A percentile compares a stretch with the other conserved stretches of the same genome.
phyloP scores from a whole-genome alignment of 2,888 invertebrate genomes.

The Tolmerus cingulatus region DNA sequence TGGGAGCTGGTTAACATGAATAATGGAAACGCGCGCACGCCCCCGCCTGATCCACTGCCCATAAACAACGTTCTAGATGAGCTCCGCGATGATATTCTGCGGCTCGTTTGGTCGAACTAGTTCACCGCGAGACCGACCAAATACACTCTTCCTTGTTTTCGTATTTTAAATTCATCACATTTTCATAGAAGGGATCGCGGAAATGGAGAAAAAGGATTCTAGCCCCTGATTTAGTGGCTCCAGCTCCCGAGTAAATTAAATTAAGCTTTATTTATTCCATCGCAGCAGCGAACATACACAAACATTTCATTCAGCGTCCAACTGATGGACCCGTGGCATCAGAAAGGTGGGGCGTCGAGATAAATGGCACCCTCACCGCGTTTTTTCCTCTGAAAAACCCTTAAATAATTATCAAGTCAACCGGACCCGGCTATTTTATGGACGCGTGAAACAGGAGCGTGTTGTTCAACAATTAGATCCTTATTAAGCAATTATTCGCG shows the following conservation, averaged over 20 bases:
- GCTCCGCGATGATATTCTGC: not conserved
- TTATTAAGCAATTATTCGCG: not conserved
- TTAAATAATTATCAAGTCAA: slow-evolving; percentile 10
- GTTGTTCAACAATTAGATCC: slow-evolving; percentile 3
- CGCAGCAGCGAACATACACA: not conserved
- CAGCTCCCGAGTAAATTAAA: not conserved
- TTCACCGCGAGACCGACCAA: not conserved
- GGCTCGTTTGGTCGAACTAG: not conserved
- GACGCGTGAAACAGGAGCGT: not conserved
- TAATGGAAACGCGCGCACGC: slow-evolving; percentile 3
- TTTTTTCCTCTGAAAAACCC: not conserved
- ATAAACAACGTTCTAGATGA: not conserved
- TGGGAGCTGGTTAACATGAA: slow-evolving; percentile 3
- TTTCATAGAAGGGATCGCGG: not conserved
- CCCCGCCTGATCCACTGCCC: not conserved
- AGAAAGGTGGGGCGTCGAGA: not conserved
- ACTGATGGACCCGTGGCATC: not conserved
- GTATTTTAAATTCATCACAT: not conserved
- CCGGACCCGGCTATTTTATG: not conserved
- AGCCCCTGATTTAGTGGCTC: not conserved
- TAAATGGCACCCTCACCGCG: not conserved
- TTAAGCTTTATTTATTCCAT: not conserved
- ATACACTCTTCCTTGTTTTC: not conserved
- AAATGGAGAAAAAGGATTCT: not conserved
- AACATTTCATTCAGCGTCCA: not conserved